Base-by-base conservation (phyloP, 2,888 invertebrate genomes). In the Cerastis rubricosa region DNA sequence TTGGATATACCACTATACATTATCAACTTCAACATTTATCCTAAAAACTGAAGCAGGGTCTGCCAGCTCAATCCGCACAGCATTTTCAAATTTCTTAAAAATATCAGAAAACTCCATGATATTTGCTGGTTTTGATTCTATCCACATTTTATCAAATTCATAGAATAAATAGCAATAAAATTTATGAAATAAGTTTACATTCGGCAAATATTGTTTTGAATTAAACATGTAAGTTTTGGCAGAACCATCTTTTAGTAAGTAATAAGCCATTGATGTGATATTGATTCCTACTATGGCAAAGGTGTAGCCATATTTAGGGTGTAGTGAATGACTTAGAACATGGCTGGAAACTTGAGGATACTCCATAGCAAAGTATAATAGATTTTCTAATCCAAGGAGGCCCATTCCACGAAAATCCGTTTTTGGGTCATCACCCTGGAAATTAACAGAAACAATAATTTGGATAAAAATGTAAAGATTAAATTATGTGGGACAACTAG, bases 361-460 rank as follows among this genome's bases (percentile, higher is more conserved):
- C 91, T 98, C 98, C 54, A 97, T 97, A 45, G 98, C 98, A 95
- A 99, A 99, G 91, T 97, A 99, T 89, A 99, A 92, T 1, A 99
- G 97, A 95, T 99, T 99, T 89, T 99, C 98, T 67, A 99, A 95
- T 14, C 99, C 99, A 61, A 99, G 97, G 79, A 99, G 94, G 43
- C 99, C 99, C 99, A 99, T 99, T 81, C 99, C 99, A 71, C 99
- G 98, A 92, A 99, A 99, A 96, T 99, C 99, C 0, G 99, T 99
- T 94, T 99, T 98, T 0, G 99, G 99, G 97, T 99, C 99, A 90
- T 99, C 99, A 25, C 99, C 99, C 97, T 98, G 97, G 88, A 98
- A 95, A 71, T 84, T 78, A 88, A 80, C 72, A 76, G 71, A 64
- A 40, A 47, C 47, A 70, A n/a, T 0, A 22, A 5, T 57, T 29